These are phyloP conservation scores for Lasioglossum albipes DNA, from an alignment of 1,140 invertebrate genomes.

Conservation along the genomic window DNA sequence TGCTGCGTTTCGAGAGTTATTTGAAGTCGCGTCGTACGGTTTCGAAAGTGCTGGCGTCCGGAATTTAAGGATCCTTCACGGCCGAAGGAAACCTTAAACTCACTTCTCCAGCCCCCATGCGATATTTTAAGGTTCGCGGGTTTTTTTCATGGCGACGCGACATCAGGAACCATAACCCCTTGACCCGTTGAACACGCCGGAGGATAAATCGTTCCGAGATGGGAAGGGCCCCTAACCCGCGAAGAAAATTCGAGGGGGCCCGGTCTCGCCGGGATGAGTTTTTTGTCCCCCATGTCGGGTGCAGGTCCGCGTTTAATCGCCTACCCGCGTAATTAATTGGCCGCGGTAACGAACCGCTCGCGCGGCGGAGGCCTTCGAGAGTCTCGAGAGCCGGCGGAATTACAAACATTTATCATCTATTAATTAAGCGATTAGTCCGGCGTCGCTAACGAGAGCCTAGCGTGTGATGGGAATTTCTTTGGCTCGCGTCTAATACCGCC, in stretches of 20 bases:
- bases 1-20: constrained; percentile 34
- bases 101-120: constrained; percentile 51
- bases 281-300: constrained; percentile 4
- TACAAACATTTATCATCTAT: constrained; percentile 63
- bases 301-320: constrained; percentile 46
- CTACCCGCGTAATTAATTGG: constrained; percentile 57
- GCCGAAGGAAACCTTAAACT: constrained; percentile 58
- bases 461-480: constrained; percentile 53
- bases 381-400: constrained; percentile 39
- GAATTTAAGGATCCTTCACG: constrained; percentile 56
- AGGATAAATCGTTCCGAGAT: constrained; percentile 49
- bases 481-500: constrained; percentile 37
- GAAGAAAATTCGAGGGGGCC: constrained; percentile 54
- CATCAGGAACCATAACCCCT: constrained; percentile 56
- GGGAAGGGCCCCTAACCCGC: background rate
- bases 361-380: background rate
- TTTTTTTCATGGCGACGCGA: constrained; percentile 40
- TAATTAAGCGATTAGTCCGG: constrained; percentile 66
- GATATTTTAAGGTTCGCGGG: constrained; percentile 60
- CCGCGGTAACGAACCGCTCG: constrained; percentile 52
- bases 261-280: background rate
- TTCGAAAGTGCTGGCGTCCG: constrained; percentile 40
- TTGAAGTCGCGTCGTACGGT: constrained; percentile 18
- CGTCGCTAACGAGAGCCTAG: constrained; percentile 57
- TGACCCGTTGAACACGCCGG: constrained; percentile 37